A percentile compares a stretch with the other conserved stretches of the same genome.
Conservation (phyloP, 2,113 vertebrate species). For the Salvelinus sp. region DNA sequence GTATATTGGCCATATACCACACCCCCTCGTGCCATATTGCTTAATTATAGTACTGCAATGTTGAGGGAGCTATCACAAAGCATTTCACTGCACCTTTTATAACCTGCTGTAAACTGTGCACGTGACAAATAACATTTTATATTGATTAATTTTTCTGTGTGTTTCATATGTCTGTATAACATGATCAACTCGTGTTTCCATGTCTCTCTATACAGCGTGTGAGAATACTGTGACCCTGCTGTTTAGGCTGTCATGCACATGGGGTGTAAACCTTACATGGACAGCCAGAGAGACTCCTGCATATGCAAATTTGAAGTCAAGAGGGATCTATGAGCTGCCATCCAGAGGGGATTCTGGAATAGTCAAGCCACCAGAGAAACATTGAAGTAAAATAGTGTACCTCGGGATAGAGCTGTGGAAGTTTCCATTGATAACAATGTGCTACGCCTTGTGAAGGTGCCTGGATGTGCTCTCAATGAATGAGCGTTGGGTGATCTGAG, state of each 20-base stretch:
- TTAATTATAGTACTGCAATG: no score
- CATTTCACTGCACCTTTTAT: no score
- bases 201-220: slow-evolving; percentile 77
- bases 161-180: no score
- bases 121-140: no score
- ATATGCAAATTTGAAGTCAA: slow-evolving; percentile 86
- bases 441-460: background rate
- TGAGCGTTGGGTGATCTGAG: background rate
- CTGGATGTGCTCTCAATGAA: background rate
- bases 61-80: no score
- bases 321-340: slow-evolving; percentile 79
- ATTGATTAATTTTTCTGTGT: no score
- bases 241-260: slow-evolving; percentile 91
- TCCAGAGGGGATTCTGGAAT: background rate
- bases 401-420: background rate
- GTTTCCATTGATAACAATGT: background rate
- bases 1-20: no score
- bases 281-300: slow-evolving; percentile 91
- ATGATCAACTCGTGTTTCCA: background rate
- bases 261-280: slow-evolving; percentile 96
- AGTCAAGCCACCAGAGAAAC: no score
- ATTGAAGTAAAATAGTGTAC: no score
- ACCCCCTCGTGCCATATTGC: no score
- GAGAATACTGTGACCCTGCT: slow-evolving; percentile 88
- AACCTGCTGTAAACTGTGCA: no score